phyloP scores from a whole-genome alignment of 30 jellyfish, hydroid and myxozoan species.

The Cassiopea xamachana region DNA sequence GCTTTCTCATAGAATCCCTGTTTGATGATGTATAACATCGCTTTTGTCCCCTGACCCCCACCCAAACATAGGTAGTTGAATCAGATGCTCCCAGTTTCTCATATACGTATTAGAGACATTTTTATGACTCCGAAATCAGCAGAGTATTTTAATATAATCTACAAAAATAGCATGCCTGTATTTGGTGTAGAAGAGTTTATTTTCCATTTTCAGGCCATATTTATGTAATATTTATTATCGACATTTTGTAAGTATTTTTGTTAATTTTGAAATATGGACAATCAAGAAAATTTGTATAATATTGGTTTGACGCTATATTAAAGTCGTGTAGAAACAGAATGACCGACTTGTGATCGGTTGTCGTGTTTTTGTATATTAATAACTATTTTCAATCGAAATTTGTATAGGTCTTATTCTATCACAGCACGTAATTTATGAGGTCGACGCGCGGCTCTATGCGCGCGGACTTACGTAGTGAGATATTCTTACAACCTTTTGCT shows the following conservation, averaged over 20 bases:
- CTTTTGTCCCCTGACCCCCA: background rate
- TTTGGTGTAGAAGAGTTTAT: conserved; percentile 86
- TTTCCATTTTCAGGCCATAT: conserved; percentile 86
- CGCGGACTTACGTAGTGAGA: conserved; percentile 44
- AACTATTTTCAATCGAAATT: conserved; percentile 75
- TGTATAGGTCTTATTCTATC: conserved; percentile 78
- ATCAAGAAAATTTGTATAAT: conserved; percentile 81
- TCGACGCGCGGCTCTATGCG: conserved; percentile 29
- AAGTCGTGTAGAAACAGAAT: conserved; percentile 53
- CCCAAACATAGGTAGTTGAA: background rate
- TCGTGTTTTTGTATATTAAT: conserved; percentile 43
- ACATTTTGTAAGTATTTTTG: conserved; percentile 86
- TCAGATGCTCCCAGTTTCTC: background rate
- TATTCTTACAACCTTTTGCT: conserved; percentile 37
- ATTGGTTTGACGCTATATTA: conserved; percentile 70
- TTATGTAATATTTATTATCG: conserved; percentile 87
- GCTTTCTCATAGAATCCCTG: background rate
- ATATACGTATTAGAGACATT: conserved; percentile 52
- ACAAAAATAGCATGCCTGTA: conserved; percentile 72
- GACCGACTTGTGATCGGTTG: conserved; percentile 63
- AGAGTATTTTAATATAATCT: conserved; percentile 89
- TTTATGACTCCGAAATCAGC: conserved; percentile 61
- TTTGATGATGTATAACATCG: conserved; percentile 55
- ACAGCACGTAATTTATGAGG: conserved; percentile 72
- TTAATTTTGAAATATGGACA: conserved; percentile 77